These are phyloP conservation scores for Pterocles orientalis DNA, from an alignment of 2,113 vertebrate species.

Conservation along the genomic window DNA sequence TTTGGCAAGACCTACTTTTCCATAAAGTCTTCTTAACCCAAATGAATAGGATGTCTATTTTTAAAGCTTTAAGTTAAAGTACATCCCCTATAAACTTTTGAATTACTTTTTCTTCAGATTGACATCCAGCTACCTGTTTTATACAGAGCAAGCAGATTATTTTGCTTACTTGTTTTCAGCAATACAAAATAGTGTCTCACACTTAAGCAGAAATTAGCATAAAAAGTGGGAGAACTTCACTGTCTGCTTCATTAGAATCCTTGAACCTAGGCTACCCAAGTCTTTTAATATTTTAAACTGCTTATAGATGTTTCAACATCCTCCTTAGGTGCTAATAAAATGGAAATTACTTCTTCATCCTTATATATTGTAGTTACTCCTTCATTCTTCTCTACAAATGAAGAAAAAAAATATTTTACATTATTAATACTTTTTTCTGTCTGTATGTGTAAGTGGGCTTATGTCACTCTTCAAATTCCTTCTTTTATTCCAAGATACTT, in stretches of 20 bases:
- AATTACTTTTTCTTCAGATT: background rate
- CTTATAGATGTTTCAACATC: background rate
- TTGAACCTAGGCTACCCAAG: background rate
- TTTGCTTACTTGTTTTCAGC: background rate
- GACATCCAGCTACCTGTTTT: background rate
- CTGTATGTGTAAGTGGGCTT: background rate
- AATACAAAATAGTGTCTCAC: background rate
- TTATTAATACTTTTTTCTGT: background rate
- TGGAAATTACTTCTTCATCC: background rate
- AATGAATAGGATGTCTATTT: background rate
- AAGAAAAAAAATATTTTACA: background rate
- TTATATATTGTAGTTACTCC: background rate
- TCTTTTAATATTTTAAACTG: background rate
- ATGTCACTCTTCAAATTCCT: background rate
- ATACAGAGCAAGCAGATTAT: background rate
- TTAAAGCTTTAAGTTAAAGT: background rate
- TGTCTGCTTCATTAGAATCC: background rate
- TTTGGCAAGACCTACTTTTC: background rate
- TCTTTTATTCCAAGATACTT: background rate
- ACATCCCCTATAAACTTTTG: background rate
- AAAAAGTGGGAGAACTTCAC: background rate
- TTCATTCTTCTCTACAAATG: background rate
- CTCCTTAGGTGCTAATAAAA: background rate
- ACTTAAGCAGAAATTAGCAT: background rate
- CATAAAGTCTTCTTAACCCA: background rate